A percentile compares a stretch with the other conserved stretches of the same genome.
Evolutionary conservation across 2,113 vertebrate species (phyloP).

Genomic region (Brevimyrus niger): DNA sequence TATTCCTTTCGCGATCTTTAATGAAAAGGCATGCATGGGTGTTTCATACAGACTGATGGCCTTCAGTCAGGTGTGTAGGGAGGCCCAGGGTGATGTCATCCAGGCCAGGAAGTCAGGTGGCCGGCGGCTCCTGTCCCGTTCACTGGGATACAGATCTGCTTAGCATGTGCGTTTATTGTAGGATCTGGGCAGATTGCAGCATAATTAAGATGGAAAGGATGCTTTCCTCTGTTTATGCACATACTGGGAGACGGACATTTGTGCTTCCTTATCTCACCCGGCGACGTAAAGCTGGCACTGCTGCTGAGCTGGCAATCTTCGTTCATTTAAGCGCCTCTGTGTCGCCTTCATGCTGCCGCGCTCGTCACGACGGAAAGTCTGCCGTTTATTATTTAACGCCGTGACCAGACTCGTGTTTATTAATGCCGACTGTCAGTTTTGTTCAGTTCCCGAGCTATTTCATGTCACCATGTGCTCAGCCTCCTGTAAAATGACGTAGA

Average conservation of each 20-base stretch:
- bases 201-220: not conserved
- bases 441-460: not conserved
- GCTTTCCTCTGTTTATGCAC: not conserved
- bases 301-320: not conserved
- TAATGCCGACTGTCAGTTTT: not conserved
- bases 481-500: not conserved
- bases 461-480: not conserved
- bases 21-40: not conserved
- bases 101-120: not conserved
- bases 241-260: not conserved
- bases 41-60: not conserved
- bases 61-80: not conserved
- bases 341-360: not conserved
- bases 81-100: not conserved
- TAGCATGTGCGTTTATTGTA: not conserved
- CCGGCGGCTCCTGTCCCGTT: not conserved
- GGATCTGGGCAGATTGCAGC: not conserved
- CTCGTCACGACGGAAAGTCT: not conserved
- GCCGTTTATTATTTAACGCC: not conserved
- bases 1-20: not conserved
- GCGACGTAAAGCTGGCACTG: not conserved
- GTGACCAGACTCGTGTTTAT: not conserved
- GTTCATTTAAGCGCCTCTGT: not conserved
- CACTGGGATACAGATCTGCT: conserved; percentile 2
- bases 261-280: not conserved